Base-by-base conservation (phyloP, 1,140 invertebrate species). In the Leucophenga varia region DNA sequence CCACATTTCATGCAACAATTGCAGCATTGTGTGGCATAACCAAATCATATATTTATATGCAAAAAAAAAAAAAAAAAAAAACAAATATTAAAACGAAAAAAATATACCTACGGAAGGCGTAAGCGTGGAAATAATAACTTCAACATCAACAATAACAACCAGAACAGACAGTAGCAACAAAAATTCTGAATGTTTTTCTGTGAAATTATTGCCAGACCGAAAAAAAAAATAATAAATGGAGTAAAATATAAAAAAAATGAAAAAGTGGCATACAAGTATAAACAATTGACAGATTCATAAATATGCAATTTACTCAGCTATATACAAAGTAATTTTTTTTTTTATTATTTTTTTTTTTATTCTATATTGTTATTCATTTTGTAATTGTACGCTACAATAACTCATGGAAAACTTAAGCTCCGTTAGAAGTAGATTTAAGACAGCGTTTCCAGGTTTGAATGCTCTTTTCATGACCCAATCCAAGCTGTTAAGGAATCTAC, bases 261-360 rank as follows among this genome's bases (percentile, higher is more conserved):
- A 57, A 57, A 57, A 57, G 56, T 20, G 41, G 41, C 41, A 43
- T 70, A n/a, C n/a, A n/a, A n/a, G n/a, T n/a, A 69, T 65, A 69
- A 65, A 68, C 64, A 69, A 69, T 70, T 69, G 65, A 69, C 65
- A 69, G 61, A 70, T 70, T 70, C 65, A 70, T 70, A 70, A 70
- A 70, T 70, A 70, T 70, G 65, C 65, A 70, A 70, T 70, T 70
- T 69, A 60, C 65, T 63, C 47, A 3, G 10, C 14, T 10, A 16
- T 10, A 41, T 17, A 17, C 14, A 16, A 3, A 40, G 38, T 47
- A 56, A 55, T 69, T 59, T 34, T 65, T 65, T 65, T 25, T 25
- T 25, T 25, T 5, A 5, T 25, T 25, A 10, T 25, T 10, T 25
- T 10, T 25, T 25, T 6, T 25, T 25, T 25, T 25, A 10, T 25